phyloP scores from a whole-genome alignment of 2,113 vertebrate species.

The Cyanoderma ruficeps region DNA sequence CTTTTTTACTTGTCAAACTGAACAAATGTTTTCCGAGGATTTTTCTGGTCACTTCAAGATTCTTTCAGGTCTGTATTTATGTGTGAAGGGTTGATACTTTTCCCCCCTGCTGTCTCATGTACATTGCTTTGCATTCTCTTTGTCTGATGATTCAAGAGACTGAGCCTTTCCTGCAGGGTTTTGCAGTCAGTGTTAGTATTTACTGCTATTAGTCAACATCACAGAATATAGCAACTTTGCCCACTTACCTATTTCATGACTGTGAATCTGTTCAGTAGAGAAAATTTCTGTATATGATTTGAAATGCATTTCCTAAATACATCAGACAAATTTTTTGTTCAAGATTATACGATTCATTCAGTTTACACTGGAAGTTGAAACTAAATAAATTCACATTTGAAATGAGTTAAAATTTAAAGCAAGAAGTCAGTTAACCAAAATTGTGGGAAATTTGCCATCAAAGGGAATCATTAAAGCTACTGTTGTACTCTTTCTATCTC shows the following conservation, averaged over 20 bases:
- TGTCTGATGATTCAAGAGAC: not conserved
- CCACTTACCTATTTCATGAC: not conserved
- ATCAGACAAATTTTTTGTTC: not conserved
- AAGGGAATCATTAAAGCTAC: not conserved
- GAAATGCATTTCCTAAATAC: not conserved
- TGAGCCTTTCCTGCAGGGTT: not conserved
- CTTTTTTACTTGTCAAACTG: not conserved
- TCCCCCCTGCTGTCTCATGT: accelerated
- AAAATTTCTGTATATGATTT: not conserved
- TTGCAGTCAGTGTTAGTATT: not conserved
- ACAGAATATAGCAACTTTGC: not conserved
- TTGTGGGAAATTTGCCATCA: not conserved
- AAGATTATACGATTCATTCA: not conserved
- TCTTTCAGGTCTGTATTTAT: not conserved
- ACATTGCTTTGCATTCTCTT: not conserved
- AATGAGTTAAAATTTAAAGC: not conserved
- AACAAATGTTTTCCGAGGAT: not conserved
- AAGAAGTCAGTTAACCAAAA: not conserved
- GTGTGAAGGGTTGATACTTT: not conserved
- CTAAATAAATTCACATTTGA: not conserved
- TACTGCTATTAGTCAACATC: not conserved
- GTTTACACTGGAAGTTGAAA: not conserved
- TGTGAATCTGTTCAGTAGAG: not conserved
- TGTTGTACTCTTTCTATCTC: not conserved
- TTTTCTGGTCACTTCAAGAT: not conserved